Evolutionary conservation across 92 coral and sea anemone species (phyloP).

Genomic region (Isaurus tuberculatus): DNA sequence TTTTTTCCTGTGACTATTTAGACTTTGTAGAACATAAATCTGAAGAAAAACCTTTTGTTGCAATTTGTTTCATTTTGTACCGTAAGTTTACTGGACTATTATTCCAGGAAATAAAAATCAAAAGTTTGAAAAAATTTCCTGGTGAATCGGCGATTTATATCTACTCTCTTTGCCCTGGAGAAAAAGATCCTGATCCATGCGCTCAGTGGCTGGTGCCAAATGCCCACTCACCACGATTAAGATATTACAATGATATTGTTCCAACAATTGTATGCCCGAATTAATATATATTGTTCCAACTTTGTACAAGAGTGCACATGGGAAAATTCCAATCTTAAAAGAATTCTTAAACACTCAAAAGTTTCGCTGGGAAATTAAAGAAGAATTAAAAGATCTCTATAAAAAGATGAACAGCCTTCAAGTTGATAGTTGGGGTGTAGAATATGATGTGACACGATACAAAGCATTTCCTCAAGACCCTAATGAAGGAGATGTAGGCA

Average conservation of each 20-base stretch:
- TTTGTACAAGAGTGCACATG: slow-evolving; percentile 26
- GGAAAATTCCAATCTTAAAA: slow-evolving; percentile 49
- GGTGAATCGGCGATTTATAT: too few relatives aligned
- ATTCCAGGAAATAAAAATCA: too few relatives aligned
- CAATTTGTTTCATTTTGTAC: too few relatives aligned
- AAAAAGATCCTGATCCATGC: slow-evolving; percentile 43
- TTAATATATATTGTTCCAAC: slow-evolving; percentile 40
- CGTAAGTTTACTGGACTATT: too few relatives aligned
- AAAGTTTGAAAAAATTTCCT: too few relatives aligned
- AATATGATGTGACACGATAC: slow-evolving; percentile 42
- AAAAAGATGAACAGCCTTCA: slow-evolving; percentile 19
- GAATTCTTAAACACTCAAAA: slow-evolving; percentile 41
- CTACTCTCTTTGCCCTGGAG: slow-evolving; percentile 34
- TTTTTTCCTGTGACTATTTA: too few relatives aligned
- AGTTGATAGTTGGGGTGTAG: slow-evolving; percentile 26
- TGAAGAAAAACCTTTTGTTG: too few relatives aligned
- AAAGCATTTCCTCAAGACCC: slow-evolving; percentile 42
- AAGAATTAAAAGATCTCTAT: slow-evolving; percentile 1
- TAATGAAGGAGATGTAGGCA: slow-evolving; percentile 9
- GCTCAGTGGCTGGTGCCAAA: slow-evolving; percentile 35
- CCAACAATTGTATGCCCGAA: too few relatives aligned
- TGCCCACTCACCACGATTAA: slow-evolving; percentile 26
- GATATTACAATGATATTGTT: slow-evolving; percentile 35
- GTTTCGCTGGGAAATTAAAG: slow-evolving; percentile 54
- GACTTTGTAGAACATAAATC: too few relatives aligned